Percentiles rank a stretch among this genome's conserved stretches.
These are phyloP conservation scores for Vanessa cardui DNA, from an alignment of 2,888 invertebrate genomes.

Conservation along the genomic window DNA sequence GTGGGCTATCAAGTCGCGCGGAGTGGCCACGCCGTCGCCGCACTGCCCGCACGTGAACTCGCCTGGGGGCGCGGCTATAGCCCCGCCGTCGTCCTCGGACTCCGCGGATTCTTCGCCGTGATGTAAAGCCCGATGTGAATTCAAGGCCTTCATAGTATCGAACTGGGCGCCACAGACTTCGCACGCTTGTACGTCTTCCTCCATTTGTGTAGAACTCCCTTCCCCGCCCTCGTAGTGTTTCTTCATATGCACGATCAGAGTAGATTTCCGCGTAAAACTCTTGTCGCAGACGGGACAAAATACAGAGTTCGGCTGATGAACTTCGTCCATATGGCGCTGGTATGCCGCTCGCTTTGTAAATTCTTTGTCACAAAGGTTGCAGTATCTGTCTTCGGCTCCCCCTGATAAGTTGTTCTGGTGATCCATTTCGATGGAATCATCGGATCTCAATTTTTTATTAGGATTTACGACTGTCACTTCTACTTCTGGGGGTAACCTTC, in stretches of 20 bases:
- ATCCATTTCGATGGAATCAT: conserved; percentile 72
- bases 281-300: conserved; percentile 85
- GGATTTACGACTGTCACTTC: conserved; percentile 80
- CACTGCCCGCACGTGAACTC: conserved; percentile 81
- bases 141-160: conserved; percentile 81
- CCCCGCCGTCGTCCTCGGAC: conserved; percentile 68
- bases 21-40: conserved; percentile 80
- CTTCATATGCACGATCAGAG: conserved; percentile 85
- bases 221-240: conserved; percentile 80
- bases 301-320: conserved; percentile 79
- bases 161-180: conserved; percentile 84
- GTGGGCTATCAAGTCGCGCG: conserved; percentile 81
- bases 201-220: conserved; percentile 60
- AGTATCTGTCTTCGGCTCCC: conserved; percentile 77
- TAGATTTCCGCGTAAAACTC: conserved; percentile 84
- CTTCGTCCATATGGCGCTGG: conserved; percentile 83
- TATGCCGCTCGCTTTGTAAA: conserved; percentile 84
- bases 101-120: conserved; percentile 74
- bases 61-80: conserved; percentile 64
- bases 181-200: conserved; percentile 76
- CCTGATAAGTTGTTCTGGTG: conserved; percentile 68
- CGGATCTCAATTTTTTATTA: conserved; percentile 75
- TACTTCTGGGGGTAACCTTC: conserved; percentile 76
- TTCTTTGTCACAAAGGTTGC: conserved; percentile 84
- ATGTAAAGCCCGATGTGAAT: conserved; percentile 83